Conservation (phyloP, 2,797 vertebrate species). For the Psittacula echo region DNA sequence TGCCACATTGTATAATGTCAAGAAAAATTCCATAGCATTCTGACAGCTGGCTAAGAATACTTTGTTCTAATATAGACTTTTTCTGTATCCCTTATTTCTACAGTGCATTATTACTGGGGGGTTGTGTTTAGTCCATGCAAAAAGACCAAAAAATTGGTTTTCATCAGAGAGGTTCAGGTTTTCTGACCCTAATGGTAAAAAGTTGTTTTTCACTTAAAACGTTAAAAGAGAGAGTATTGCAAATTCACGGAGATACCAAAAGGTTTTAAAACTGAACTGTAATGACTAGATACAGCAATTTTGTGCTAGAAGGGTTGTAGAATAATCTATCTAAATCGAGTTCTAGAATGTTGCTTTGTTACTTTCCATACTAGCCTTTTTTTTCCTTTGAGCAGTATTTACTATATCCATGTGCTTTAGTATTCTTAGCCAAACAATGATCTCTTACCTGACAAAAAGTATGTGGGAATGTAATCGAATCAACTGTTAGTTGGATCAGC, state of each 20-base stretch:
- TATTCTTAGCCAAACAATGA: not conserved
- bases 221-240: not conserved
- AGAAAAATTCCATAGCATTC: not conserved
- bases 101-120: not conserved
- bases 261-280: not conserved
- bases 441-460: not conserved
- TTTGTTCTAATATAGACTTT: not conserved
- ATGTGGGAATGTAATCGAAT: not conserved
- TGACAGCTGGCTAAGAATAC: not conserved
- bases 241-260: not conserved
- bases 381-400: not conserved
- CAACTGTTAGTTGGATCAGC: not conserved
- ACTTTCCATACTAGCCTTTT: not conserved
- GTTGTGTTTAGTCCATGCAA: not conserved
- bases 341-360: not conserved
- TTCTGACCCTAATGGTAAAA: not conserved
- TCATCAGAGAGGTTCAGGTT: not conserved
- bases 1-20: constrained; percentile 5
- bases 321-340: not conserved
- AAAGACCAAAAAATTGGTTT: not conserved
- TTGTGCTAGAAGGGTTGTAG: not conserved
- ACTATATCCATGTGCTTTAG: not conserved
- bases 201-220: not conserved
- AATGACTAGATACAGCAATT: not conserved
- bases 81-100: not conserved